Evolutionary conservation across 1,140 invertebrate genomes (phyloP), one percentile per base, ranked within the genome.

Genomic region (Hyposmocoma kahamanoa): DNA sequence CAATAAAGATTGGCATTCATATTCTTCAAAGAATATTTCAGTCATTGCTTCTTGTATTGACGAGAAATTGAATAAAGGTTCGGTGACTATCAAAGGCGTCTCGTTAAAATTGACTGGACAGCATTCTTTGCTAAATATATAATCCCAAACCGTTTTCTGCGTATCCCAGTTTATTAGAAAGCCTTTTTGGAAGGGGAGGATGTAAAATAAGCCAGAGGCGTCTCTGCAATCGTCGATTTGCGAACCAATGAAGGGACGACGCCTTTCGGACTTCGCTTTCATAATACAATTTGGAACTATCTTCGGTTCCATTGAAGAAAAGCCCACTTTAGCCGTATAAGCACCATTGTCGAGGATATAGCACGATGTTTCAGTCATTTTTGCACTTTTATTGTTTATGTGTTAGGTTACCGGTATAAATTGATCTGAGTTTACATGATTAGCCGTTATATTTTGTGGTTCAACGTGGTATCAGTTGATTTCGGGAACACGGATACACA

Each of bases 1-100:
- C 34, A 96, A 87, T 36, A 99, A 86, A 5, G 93, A 92, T 43
- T 94, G 90, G 67, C 97, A 96, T 62, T 97, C 96, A 74, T 97
- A 99, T 80, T 99, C 97, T 83, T 99, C 98, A 87, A 99, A 99
- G 47, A 99, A 94, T 54, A 99, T 95, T 87, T 99, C 98, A 28
- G 93, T 92, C 82, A 97, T 94, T 10, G 92, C 95, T 83, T 99
- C 97, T 87, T 98, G 96, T 42, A 98, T 92, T 5, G 95, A 94
- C 5, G 90, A 87, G 84, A 99, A 99, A 81, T 99, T 98, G 73
- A 97, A 97, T 57, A 95, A 90, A 1, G 98, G 97, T 78, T 99
- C 97, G 0, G 97, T 99, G 17, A 96, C 83, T 1, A 99, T 90
- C n/a, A 98, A 85, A 4, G 95, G 91, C 1, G 91, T 92, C 42